Percentiles rank a stretch among this genome's conserved stretches.
phyloP scores from a whole-genome alignment of 2,888 invertebrate genomes.

The Tetrapedia diversipes region DNA sequence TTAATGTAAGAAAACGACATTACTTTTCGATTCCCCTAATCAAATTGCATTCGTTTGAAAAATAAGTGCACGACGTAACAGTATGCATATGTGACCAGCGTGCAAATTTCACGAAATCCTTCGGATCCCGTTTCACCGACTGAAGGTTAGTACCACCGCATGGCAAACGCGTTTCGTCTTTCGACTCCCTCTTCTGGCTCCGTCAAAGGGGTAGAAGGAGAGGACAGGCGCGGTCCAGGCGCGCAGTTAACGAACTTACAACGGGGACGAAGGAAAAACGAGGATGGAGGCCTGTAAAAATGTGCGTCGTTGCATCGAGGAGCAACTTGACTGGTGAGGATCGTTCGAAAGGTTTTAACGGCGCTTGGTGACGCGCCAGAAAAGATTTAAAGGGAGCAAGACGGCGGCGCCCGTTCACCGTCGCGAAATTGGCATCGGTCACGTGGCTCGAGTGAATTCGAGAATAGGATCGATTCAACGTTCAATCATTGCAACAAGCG shows the following conservation, averaged over 20 bases:
- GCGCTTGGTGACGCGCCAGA: conserved; percentile 63
- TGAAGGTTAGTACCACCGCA: no score
- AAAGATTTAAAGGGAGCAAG: conserved; percentile 61
- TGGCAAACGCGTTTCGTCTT: conserved; percentile 26
- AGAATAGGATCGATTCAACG: conserved; percentile 67
- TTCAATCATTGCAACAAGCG: conserved; percentile 55
- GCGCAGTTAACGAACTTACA: conserved; percentile 6
- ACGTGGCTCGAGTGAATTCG: conserved; percentile 52
- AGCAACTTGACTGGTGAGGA: conserved; percentile 30
- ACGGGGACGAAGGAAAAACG: neutral
- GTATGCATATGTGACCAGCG: no score
- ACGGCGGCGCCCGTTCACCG: conserved; percentile 45
- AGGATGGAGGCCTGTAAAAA: conserved; percentile 15
- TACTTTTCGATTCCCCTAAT: no score
- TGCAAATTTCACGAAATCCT: no score
- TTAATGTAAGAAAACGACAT: no score
- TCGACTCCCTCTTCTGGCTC: conserved; percentile 8
- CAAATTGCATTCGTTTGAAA: no score
- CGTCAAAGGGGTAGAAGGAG: neutral
- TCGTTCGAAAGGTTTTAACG: conserved; percentile 56
- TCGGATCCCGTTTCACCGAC: no score
- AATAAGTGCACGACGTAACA: no score
- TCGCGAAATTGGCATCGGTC: conserved; percentile 60
- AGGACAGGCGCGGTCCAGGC: no score
- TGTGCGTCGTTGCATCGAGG: conserved; percentile 41